Evolutionary conservation across 2,888 invertebrate species (phyloP).

Genomic region (Gymnoscelis rufifasciata): DNA sequence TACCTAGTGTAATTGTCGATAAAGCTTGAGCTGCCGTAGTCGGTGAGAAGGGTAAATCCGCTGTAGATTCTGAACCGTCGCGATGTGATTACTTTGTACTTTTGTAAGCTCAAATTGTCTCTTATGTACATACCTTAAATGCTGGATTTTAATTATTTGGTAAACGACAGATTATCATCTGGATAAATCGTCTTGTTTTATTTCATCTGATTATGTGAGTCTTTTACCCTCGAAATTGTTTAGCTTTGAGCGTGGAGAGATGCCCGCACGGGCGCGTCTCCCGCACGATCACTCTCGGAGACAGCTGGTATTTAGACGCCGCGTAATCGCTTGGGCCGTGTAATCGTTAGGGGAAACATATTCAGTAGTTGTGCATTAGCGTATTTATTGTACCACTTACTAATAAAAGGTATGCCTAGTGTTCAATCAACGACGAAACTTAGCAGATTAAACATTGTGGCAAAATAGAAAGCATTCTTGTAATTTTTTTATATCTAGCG

Average conservation of each 20-base stretch:
- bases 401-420: conserved; percentile 61
- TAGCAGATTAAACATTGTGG: conserved; percentile 59
- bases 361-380: conserved; percentile 70
- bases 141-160: conserved; percentile 61
- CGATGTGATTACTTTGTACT: conserved; percentile 76
- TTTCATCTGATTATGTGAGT: conserved; percentile 37
- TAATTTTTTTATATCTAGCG: conserved; percentile 75
- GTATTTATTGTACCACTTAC: conserved; percentile 67
- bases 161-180: conserved; percentile 65
- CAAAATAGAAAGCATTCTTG: conserved; percentile 68
- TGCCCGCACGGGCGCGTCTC: conserved; percentile 6
- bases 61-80: conserved; percentile 71
- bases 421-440: conserved; percentile 63
- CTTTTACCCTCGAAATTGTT: conserved; percentile 38
- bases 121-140: conserved; percentile 72
- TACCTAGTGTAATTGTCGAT: conserved; percentile 66
- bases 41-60: conserved; percentile 73
- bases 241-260: conserved; percentile 37
- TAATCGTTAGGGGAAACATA: conserved; percentile 63
- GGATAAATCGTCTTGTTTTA: conserved; percentile 61
- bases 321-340: conserved; percentile 63
- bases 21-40: conserved; percentile 73
- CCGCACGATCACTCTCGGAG: conserved; percentile 28
- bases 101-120: conserved; percentile 77
- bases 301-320: conserved; percentile 44